phyloP scores from a whole-genome alignment of 2,888 invertebrate genomes.

The Timandra comae region DNA sequence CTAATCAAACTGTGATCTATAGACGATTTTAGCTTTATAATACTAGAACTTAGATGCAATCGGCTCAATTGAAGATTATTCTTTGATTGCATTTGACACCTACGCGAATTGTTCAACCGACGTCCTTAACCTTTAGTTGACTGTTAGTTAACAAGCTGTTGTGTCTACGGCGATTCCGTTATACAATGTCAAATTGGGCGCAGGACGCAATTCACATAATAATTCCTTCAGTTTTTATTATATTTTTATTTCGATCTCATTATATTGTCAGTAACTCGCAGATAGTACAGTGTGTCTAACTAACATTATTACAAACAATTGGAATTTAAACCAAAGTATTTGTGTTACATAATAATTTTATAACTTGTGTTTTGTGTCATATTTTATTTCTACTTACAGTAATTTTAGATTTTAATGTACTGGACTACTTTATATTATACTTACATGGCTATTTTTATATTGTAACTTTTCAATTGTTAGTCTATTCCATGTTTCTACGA shows the following conservation, averaged over 20 bases:
- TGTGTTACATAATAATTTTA: constrained; percentile 5
- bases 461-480: too few relatives aligned
- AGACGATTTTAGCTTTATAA: constrained; percentile 35
- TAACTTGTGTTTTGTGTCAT: constrained; percentile 15
- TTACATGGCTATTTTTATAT: too few relatives aligned
- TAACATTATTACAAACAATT: neutral
- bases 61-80: too few relatives aligned
- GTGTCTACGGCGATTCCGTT: too few relatives aligned
- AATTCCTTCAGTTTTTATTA: constrained; percentile 6
- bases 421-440: constrained; percentile 5
- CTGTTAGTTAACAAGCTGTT: too few relatives aligned
- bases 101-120: too few relatives aligned
- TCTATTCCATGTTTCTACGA: too few relatives aligned
- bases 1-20: constrained; percentile 61
- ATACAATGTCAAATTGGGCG: constrained; percentile 1
- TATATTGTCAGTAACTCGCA: neutral
- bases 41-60: too few relatives aligned
- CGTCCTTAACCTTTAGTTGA: too few relatives aligned
- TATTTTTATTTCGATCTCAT: constrained; percentile 1
- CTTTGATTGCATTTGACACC: too few relatives aligned
- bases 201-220: constrained; percentile 8
- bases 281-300: too few relatives aligned
- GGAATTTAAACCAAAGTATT: constrained; percentile 18
- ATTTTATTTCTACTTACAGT: constrained; percentile 14
- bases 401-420: constrained; percentile 12